Percentiles rank a stretch among this genome's conserved stretches.
These are phyloP conservation scores for Phainopepla nitens DNA, from an alignment of 2,113 vertebrate species.

Conservation along the genomic window DNA sequence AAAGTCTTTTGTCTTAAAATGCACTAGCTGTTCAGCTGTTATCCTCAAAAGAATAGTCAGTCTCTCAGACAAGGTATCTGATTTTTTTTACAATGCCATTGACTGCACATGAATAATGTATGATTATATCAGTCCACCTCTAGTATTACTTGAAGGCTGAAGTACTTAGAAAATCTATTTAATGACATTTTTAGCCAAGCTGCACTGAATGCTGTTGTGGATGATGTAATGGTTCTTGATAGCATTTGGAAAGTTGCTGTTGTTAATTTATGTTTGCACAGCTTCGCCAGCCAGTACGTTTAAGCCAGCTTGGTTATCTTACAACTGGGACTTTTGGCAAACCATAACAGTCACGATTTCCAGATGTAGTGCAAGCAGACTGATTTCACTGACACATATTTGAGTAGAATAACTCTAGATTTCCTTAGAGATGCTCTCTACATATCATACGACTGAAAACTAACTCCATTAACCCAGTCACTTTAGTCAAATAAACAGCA, in stretches of 20 bases:
- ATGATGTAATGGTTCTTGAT: background rate
- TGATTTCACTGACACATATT: background rate
- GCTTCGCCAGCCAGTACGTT: background rate
- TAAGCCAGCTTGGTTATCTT: background rate
- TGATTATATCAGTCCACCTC: background rate
- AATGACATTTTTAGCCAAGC: slow-evolving; percentile 6
- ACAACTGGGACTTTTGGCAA: background rate
- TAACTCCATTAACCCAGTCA: background rate
- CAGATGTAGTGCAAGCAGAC: background rate
- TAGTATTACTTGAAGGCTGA: slow-evolving; percentile 1
- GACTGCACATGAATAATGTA: slow-evolving; percentile 47
- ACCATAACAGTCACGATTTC: background rate
- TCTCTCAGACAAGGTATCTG: background rate
- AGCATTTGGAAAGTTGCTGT: background rate
- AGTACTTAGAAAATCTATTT: slow-evolving; percentile 9
- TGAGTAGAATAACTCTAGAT: background rate
- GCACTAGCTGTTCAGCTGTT: background rate
- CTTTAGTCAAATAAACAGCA: background rate
- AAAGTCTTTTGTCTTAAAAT: slow-evolving; percentile 18
- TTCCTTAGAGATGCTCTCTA: background rate
- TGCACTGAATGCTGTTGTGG: background rate
- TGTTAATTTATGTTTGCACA: background rate
- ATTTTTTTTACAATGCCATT: slow-evolving; percentile 12
- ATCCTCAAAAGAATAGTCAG: slow-evolving; percentile 25
- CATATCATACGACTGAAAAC: background rate